A percentile compares a stretch with the other conserved stretches of the same genome.
Evolutionary conservation across 2,113 vertebrate genomes (phyloP).

Genomic region (Albula goreensis): DNA sequence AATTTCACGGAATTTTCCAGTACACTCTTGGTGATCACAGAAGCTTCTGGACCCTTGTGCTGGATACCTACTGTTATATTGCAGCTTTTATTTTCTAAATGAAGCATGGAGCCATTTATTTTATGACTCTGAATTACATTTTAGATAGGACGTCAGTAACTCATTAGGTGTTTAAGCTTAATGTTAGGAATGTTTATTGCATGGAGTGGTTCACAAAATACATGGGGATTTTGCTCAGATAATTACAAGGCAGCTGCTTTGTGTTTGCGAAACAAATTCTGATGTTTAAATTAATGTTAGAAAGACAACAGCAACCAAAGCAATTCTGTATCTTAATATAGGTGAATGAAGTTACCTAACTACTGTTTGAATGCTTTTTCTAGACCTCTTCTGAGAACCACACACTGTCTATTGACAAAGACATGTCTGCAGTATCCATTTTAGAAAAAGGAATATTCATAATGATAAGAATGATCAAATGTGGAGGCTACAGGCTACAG

Average conservation of each 20-base stretch:
- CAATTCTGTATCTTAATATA: no score
- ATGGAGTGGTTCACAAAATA: background rate
- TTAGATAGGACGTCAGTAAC: background rate
- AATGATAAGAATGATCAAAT: no score
- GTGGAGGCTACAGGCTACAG: no score
- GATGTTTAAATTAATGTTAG: no score
- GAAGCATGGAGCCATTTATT: background rate
- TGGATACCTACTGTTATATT: background rate
- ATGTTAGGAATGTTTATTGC: no score
- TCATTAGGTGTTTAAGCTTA: background rate
- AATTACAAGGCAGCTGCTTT: background rate
- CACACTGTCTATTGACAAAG: no score
- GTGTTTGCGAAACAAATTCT: background rate
- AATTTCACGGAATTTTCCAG: background rate
- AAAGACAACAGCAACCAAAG: no score
- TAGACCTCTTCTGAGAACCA: no score
- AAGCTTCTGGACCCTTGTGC: background rate
- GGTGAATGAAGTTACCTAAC: no score
- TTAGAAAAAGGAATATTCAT: no score
- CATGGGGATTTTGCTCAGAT: background rate
- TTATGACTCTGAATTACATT: background rate
- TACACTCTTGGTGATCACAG: background rate
- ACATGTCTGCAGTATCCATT: no score
- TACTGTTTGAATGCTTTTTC: no score
- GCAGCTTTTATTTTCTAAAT: background rate